These are phyloP conservation scores for Ectemnius cavifrons DNA, from an alignment of 2,888 invertebrate species.

Conservation along the genomic window DNA sequence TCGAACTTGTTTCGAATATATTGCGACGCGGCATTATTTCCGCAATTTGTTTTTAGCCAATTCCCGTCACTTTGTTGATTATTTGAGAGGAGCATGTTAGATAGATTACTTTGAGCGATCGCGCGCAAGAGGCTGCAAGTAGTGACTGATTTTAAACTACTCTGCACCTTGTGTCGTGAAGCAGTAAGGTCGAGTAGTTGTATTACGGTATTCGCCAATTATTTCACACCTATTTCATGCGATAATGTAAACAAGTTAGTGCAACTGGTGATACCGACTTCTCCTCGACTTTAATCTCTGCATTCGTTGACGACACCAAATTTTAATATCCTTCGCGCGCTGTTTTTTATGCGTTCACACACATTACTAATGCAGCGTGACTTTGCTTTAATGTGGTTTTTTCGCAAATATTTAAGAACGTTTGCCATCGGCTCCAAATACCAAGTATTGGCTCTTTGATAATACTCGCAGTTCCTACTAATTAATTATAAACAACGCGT, in stretches of 20 bases:
- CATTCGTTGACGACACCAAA: conserved; percentile 17
- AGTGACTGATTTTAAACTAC: conserved; percentile 26
- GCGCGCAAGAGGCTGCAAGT: conserved; percentile 34
- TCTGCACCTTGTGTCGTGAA: conserved; percentile 1
- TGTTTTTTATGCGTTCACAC: conserved; percentile 20
- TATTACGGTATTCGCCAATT: not conserved
- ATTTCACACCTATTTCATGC: too few species aligned
- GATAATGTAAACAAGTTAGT: too few species aligned
- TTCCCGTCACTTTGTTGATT: conserved; percentile 49
- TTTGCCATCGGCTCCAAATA: conserved; percentile 13
- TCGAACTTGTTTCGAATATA: conserved; percentile 15
- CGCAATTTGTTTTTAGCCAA: conserved; percentile 50
- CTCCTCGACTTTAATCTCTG: too few species aligned
- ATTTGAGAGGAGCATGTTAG: conserved; percentile 49
- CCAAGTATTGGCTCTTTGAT: conserved; percentile 38
- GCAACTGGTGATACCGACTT: too few species aligned
- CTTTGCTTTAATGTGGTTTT: conserved; percentile 45
- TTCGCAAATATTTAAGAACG: conserved; percentile 40
- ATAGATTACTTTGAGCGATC: conserved; percentile 22
- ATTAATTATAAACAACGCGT: too few species aligned
- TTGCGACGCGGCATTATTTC: conserved; percentile 23
- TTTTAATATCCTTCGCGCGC: conserved; percentile 32
- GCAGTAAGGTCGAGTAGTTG: conserved; percentile 11
- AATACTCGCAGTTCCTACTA: too few species aligned
- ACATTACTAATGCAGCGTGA: conserved; percentile 29